These are phyloP conservation scores for Gambusia yucatana DNA, from an alignment of 2,797 vertebrate genomes.

Conservation along the genomic window DNA sequence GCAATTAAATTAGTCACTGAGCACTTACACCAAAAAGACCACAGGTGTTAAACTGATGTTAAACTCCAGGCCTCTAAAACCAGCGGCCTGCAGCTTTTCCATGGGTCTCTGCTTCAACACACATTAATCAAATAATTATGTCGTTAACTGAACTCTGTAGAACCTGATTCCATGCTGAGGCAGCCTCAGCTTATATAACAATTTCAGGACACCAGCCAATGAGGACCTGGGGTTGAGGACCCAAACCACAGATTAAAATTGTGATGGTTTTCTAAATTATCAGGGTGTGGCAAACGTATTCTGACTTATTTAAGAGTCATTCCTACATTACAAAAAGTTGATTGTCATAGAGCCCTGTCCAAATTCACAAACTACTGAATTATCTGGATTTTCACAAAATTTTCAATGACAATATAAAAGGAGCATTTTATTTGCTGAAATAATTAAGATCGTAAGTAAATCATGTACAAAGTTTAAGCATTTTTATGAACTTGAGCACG, in stretches of 20 bases:
- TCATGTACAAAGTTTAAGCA: not conserved
- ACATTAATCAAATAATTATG: not conserved
- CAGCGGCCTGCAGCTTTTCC: not conserved
- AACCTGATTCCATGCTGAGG: not conserved
- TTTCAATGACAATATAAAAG: not conserved
- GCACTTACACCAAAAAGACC: not conserved
- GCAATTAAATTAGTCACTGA: not conserved
- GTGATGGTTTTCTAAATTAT: not conserved
- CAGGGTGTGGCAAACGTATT: too few relatives aligned
- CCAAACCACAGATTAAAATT: not conserved
- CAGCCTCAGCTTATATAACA: not conserved
- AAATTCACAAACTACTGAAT: not conserved
- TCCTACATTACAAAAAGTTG: not conserved
- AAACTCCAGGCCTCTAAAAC: not conserved
- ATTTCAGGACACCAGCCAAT: not conserved
- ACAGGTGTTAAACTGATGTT: not conserved
- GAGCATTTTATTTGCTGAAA: not conserved
- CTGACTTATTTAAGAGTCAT: too few relatives aligned
- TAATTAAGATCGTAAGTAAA: not conserved
- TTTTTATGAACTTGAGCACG: not conserved
- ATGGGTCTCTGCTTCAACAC: not conserved
- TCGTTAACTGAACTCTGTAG: not conserved
- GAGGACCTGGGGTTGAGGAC: not conserved
- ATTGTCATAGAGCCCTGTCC: not conserved
- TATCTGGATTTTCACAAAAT: not conserved